Base-by-base conservation (phyloP, 1,140 invertebrate genomes). In the Drosophila azteca region DNA sequence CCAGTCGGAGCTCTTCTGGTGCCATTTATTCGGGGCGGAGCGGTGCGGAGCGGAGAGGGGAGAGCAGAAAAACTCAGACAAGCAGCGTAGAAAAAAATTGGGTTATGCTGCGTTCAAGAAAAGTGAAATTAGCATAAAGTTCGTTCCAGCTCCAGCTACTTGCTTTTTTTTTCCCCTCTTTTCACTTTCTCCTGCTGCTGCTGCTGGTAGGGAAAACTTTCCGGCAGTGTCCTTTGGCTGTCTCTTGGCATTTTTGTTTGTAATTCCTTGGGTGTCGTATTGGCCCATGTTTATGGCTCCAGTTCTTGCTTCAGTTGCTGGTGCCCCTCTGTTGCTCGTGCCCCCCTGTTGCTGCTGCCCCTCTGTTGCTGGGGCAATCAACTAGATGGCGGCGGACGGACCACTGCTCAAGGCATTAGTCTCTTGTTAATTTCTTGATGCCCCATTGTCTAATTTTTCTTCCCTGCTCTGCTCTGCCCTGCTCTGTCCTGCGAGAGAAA, bases 41-140 rank as follows among this genome's bases (percentile, higher is more conserved):
- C 22, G 17, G 17, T 20, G 17, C n/a, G n/a, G n/a, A n/a, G n/a
- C n/a, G n/a, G n/a, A n/a, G n/a, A n/a, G 39, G 60, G 61, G 55
- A 52, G 31, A 22, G 35, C 17, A 64, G 59, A 44, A 52, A 64
- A 79, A 68, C 41, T 49, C 49, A 63, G 63, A 58, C 29, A 53
- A 62, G 24, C 58, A 71, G 60, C 31, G 31, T 8, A 46, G 64
- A 60, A 70, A 64, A 76, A 62, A 84, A 79, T 69, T 85, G 78
- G 77, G 81, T 81, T 81, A 81, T 77, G 67, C 77, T 29, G 64
- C 64, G 73, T 81, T 85, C 62, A 64, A 74, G 73, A 80, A 85
- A 85, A 85, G 81, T 85, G 77, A 85, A 85, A 85, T 85, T 85
- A 85, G 81, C 81, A 85, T 85, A 85, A 85, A 77, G 68, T 85